Conservation (phyloP, 1,140 invertebrate genomes). For the Thaumatotibia leucotreta region DNA sequence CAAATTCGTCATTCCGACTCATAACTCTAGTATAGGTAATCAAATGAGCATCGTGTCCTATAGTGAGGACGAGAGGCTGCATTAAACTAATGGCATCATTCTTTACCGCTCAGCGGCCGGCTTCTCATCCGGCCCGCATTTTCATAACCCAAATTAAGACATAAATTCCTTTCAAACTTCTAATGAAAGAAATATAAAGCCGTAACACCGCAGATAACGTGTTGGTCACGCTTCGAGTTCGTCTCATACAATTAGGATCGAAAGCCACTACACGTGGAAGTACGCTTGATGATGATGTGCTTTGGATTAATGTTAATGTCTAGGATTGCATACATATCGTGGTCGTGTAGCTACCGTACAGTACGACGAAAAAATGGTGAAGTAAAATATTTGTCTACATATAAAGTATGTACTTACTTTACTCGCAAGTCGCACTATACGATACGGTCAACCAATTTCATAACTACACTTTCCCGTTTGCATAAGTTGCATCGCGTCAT, state of each 20-base stretch:
- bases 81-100: slow-evolving; percentile 44
- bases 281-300: slow-evolving; percentile 38
- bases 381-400: too few relatives aligned
- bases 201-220: slow-evolving; percentile 56
- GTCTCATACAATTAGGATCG: slow-evolving; percentile 34
- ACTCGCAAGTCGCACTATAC: too few relatives aligned
- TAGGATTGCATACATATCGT: background rate
- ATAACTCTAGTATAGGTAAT: background rate
- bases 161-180: slow-evolving; percentile 51
- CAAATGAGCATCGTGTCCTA: background rate
- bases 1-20: background rate
- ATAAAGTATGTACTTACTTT: too few relatives aligned
- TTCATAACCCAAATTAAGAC: slow-evolving; percentile 63
- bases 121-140: slow-evolving; percentile 49
- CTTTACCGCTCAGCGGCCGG: slow-evolving; percentile 24
- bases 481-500: too few relatives aligned
- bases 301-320: background rate
- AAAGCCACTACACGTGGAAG: slow-evolving; percentile 23
- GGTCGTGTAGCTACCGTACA: too few relatives aligned
- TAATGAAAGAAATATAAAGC: slow-evolving; percentile 53
- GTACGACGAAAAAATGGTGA: too few relatives aligned
- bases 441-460: too few relatives aligned
- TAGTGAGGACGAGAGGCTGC: background rate
- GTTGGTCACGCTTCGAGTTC: slow-evolving; percentile 52
- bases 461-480: too few relatives aligned